A percentile compares a stretch with the other conserved stretches of the same genome.
phyloP scores from a whole-genome alignment of 2,888 invertebrate species.

The Rhopalosiphum nymphaeae region DNA sequence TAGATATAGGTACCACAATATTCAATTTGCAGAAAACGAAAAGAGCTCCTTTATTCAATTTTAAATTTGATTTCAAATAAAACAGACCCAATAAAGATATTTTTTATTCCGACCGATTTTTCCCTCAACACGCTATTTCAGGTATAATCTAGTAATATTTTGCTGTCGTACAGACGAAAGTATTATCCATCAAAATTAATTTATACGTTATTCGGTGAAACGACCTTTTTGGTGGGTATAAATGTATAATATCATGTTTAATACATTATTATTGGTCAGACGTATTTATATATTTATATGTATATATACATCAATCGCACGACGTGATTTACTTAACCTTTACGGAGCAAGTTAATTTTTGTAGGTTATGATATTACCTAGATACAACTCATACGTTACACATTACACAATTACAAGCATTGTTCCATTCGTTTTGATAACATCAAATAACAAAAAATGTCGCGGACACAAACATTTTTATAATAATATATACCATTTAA shows the following conservation, averaged over 20 bases:
- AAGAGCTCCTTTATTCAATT: not conserved
- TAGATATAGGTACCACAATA: not conserved
- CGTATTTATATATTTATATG: not conserved
- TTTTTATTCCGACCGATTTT: not conserved
- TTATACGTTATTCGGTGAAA: conserved; percentile 2
- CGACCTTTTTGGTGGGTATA: not conserved
- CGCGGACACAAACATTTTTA: not conserved
- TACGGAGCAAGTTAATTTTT: not conserved
- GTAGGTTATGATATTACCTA: not conserved
- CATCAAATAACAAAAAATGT: not conserved
- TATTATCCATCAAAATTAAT: conserved; percentile 22
- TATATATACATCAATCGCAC: not conserved
- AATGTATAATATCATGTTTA: not conserved
- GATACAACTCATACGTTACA: not conserved
- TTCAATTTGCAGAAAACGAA: not conserved
- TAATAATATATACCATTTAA: not conserved
- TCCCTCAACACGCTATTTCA: not conserved
- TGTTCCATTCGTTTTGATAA: not conserved
- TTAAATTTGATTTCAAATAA: not conserved
- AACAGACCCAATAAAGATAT: not conserved
- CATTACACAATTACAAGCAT: not conserved
- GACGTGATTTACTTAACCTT: not conserved
- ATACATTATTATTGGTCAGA: not conserved
- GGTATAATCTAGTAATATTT: not conserved
- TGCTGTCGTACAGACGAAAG: not conserved